These are phyloP conservation scores for Ditylenchus weischeri DNA, from an alignment of 2,888 invertebrate genomes.

Conservation along the genomic window DNA sequence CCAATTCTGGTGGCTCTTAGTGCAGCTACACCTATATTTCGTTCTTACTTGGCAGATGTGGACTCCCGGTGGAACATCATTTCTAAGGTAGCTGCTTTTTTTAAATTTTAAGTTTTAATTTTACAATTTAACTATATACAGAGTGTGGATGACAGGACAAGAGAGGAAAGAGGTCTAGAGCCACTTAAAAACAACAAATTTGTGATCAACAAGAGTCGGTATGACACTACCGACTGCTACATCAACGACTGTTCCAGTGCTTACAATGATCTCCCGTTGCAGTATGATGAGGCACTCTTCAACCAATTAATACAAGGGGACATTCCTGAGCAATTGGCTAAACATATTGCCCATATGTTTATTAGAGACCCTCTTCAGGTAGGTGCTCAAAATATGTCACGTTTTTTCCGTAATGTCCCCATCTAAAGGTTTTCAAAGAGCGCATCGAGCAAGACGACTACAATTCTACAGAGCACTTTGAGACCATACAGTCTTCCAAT, in stretches of 20 bases:
- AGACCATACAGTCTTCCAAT: conserved; percentile 64
- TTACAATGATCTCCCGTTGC: conserved; percentile 88
- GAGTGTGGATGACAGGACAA: conserved; percentile 83
- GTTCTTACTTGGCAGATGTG: conserved; percentile 87
- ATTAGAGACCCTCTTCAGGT: conserved; percentile 88
- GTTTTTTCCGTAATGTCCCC: neutral
- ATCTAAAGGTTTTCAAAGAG: conserved; percentile 68
- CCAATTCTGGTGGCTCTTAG: conserved; percentile 96
- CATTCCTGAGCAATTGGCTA: conserved; percentile 85
- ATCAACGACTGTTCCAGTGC: conserved; percentile 76
- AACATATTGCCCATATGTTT: conserved; percentile 95
- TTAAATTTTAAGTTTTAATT: neutral
- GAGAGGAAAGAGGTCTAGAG: conserved; percentile 80
- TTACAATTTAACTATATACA: conserved; percentile 9
- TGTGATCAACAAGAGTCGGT: conserved; percentile 83
- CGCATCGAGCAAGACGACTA: conserved; percentile 87
- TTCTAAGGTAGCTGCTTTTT: conserved; percentile 65
- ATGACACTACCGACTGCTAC: conserved; percentile 96
- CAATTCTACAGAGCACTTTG: conserved; percentile 95
- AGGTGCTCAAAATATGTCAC: no score
- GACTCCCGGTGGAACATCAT: conserved; percentile 98
- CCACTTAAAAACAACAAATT: conserved; percentile 44
- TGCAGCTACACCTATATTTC: conserved; percentile 89
- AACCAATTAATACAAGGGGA: conserved; percentile 78
- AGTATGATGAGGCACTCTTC: conserved; percentile 80